Evolutionary conservation across 2,888 invertebrate species (phyloP).

Genomic region (Drepana falcataria): DNA sequence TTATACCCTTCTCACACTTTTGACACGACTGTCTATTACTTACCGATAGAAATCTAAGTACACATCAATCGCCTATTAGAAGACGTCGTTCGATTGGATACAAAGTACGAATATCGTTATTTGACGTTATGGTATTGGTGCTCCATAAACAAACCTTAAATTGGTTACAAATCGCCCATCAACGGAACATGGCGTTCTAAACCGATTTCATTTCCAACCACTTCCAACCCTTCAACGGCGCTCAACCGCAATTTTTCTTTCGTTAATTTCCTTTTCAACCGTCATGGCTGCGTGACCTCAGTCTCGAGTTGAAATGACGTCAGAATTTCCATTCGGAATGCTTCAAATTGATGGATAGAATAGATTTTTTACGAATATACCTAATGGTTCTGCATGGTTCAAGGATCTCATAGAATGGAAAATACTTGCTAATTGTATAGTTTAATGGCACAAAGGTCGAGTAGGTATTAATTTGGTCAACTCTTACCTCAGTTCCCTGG

Average conservation of each 20-base stretch:
- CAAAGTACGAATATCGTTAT: neutral
- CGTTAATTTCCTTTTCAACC: slow-evolving; percentile 42
- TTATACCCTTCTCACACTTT: too few relatives aligned
- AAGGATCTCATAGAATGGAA: too few relatives aligned
- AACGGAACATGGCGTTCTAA: neutral
- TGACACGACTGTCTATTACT: too few relatives aligned
- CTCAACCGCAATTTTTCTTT: slow-evolving; percentile 33
- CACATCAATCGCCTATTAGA: too few relatives aligned
- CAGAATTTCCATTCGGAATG: slow-evolving; percentile 6
- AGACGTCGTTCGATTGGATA: too few relatives aligned
- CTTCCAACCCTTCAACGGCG: slow-evolving; percentile 5
- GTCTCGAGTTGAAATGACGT: slow-evolving; percentile 8
- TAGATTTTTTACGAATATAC: neutral
- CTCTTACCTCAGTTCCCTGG: slow-evolving; percentile 93
- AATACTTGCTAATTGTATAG: too few relatives aligned
- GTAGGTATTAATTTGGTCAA: too few relatives aligned
- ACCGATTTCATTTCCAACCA: slow-evolving; percentile 1
- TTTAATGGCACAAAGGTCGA: too few relatives aligned
- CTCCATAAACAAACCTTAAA: neutral
- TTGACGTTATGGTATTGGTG: neutral
- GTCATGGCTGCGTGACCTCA: slow-evolving; percentile 13
- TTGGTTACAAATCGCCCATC: slow-evolving; percentile 1
- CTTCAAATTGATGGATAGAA: neutral
- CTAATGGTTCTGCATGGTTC: too few relatives aligned
- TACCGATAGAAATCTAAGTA: too few relatives aligned